A percentile compares a stretch with the other conserved stretches of the same genome.
phyloP scores from a whole-genome alignment of 2,113 vertebrate genomes.

The Symphodus melops region DNA sequence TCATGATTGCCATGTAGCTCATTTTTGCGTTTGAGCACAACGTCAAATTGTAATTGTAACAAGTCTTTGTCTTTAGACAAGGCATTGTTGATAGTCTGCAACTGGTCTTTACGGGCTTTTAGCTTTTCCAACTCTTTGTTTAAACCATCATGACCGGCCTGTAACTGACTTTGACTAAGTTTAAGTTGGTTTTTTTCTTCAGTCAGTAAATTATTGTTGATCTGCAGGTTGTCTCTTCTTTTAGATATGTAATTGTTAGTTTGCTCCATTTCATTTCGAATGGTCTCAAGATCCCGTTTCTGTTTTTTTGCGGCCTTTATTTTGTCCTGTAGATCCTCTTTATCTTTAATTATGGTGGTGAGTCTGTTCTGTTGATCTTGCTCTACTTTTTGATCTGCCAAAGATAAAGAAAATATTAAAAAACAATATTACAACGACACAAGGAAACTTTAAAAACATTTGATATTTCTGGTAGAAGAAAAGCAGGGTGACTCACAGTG shows the following conservation, averaged over 20 bases:
- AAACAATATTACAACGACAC: background rate
- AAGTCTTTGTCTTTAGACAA: background rate
- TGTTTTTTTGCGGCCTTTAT: conserved; percentile 5
- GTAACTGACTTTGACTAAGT: conserved; percentile 6
- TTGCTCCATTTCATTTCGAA: accelerated
- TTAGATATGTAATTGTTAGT: accelerated
- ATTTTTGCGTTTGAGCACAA: conserved; percentile 8
- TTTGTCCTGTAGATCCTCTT: conserved; percentile 30
- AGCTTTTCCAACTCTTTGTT: conserved; percentile 31
- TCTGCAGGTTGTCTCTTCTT: accelerated
- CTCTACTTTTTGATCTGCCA: conserved; percentile 44
- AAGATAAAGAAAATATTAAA: background rate
- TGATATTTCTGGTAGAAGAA: background rate
- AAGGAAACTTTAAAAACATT: background rate
- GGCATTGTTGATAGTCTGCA: conserved; percentile 9
- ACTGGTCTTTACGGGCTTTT: background rate
- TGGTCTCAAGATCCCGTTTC: background rate
- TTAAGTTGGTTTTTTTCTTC: background rate
- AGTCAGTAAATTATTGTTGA: conserved; percentile 17
- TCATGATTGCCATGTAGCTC: conserved; percentile 15
- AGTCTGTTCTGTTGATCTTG: conserved; percentile 24
- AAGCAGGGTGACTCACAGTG: conserved; percentile 62
- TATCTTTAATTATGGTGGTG: conserved; percentile 14
- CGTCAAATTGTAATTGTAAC: conserved; percentile 13
- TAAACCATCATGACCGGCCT: conserved; percentile 26